Evolutionary conservation across 2,113 vertebrate species (phyloP).

Genomic region (Capreolus pygargus): DNA sequence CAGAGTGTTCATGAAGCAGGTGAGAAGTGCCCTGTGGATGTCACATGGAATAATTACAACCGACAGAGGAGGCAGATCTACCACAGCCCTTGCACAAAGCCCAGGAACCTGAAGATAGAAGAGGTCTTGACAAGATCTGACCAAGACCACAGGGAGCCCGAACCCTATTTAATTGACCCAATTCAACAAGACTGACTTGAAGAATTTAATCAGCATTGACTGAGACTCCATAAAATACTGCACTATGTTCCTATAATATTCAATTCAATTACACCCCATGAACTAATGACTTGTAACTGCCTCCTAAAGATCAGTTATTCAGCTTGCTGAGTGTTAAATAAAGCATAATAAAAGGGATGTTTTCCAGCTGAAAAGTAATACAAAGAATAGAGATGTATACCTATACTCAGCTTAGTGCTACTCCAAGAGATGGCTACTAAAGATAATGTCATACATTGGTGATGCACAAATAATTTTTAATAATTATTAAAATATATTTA

Average conservation of each 20-base stretch:
- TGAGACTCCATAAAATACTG: neutral
- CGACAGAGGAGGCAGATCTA: conserved; percentile 64
- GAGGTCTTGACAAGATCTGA: neutral
- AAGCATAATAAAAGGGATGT: neutral
- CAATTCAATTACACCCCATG: neutral
- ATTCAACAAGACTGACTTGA: neutral
- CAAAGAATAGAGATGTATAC: neutral
- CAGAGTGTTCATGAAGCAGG: conserved; percentile 86
- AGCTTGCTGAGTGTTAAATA: neutral
- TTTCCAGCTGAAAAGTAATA: neutral
- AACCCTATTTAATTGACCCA: neutral
- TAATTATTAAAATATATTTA: neutral
- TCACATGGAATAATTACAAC: conserved; percentile 87
- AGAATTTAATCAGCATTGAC: neutral
- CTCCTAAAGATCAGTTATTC: neutral
- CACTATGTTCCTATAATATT: neutral
- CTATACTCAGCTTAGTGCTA: neutral
- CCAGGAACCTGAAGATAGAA: neutral
- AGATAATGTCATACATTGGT: neutral
- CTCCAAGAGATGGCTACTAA: neutral
- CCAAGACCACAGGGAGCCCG: neutral
- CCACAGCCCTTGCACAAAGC: neutral
- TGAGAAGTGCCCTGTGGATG: conserved; percentile 86
- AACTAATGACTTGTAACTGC: neutral
- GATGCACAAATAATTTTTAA: neutral